phyloP scores from a whole-genome alignment of 2,113 vertebrate species.

The Boulengeromyrus knoepffleri region DNA sequence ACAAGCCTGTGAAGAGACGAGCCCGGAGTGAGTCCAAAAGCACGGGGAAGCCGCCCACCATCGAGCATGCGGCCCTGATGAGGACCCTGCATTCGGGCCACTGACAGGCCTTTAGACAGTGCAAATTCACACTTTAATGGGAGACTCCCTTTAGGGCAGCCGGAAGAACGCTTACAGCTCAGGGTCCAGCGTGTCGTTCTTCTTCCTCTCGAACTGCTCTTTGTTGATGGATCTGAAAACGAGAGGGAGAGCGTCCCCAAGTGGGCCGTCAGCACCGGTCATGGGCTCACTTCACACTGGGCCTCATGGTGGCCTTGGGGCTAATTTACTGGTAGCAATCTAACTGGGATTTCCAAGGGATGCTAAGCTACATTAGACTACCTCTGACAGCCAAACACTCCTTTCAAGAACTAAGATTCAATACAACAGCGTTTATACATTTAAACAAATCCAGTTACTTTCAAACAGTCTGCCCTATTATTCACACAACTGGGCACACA shows the following conservation, averaged over 20 bases:
- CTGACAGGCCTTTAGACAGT: not conserved
- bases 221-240: constrained; percentile 88
- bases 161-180: constrained; percentile 76
- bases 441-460: not conserved
- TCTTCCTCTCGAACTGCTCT: constrained; percentile 97
- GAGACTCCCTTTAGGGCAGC: not conserved
- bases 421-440: not conserved
- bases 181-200: constrained; percentile 96
- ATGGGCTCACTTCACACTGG: not conserved
- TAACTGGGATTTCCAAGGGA: not conserved
- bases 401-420: not conserved
- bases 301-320: not conserved
- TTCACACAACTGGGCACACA: not conserved
- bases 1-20: constrained; percentile 70
- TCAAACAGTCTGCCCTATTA: not conserved
- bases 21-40: not conserved
- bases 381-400: not conserved
- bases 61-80: not conserved
- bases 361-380: not conserved
- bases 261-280: not conserved
- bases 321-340: not conserved
- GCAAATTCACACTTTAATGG: not conserved
- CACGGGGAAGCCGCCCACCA: not conserved
- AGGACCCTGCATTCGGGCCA: not conserved
- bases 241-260: not conserved